Conservation (phyloP, 37 sponge, comb jelly and placozoan species). For the Theonella swinhoei region DNA sequence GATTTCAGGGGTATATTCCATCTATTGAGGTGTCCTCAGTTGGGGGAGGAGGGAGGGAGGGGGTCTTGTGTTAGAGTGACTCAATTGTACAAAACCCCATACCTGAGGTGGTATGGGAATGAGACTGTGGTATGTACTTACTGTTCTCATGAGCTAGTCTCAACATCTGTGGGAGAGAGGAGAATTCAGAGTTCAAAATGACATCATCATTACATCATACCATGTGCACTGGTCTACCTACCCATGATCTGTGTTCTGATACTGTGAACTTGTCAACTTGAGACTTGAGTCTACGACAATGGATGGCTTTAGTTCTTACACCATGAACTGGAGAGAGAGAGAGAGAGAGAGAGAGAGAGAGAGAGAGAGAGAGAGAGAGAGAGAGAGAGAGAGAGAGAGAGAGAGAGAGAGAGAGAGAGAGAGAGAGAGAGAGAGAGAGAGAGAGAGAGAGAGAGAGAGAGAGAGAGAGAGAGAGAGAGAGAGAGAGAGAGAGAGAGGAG, state of each 20-base stretch:
- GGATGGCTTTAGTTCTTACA: too few species aligned
- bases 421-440: conserved; percentile 4
- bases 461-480: conserved; percentile 15
- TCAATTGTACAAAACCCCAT: background rate
- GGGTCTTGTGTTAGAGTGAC: background rate
- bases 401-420: conserved; percentile 5
- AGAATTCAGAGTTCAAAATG: too few species aligned
- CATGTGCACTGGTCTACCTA: too few species aligned
- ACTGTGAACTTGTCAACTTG: too few species aligned
- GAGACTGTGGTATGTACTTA: background rate
- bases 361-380: conserved; percentile 40
- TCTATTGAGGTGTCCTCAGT: too few species aligned
- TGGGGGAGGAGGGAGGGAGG: background rate
- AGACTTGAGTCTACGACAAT: too few species aligned
- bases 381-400: background rate
- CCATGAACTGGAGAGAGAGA: too few species aligned
- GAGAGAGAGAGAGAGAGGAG: conserved; percentile 3
- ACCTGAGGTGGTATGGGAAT: background rate
- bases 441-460: conserved; percentile 21
- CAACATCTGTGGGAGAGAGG: background rate
- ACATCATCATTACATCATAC: too few species aligned
- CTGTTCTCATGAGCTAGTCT: conserved; percentile 28
- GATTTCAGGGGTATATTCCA: too few species aligned
- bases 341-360: conserved; percentile 45
- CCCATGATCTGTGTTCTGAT: too few species aligned